These are phyloP conservation scores for Limenitis camilla DNA, from an alignment of 2,888 invertebrate genomes.

Conservation along the genomic window DNA sequence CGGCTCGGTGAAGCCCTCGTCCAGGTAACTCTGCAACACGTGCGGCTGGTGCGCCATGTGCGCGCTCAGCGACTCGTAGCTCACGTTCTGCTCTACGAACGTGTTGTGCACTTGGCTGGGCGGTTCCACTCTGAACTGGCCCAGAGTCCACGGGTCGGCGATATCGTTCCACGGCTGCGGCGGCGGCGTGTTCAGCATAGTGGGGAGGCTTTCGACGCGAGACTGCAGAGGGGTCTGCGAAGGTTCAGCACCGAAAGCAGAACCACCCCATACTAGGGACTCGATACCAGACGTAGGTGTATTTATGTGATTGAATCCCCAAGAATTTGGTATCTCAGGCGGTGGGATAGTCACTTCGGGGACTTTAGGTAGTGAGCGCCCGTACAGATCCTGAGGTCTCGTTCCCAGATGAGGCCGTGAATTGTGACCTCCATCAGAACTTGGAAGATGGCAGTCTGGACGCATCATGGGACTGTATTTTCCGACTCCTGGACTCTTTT, in stretches of 20 bases:
- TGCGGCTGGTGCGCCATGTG: slow-evolving; percentile 46
- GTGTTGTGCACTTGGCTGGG: slow-evolving; percentile 54
- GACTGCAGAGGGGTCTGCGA: slow-evolving; percentile 24
- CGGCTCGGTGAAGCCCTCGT: slow-evolving; percentile 54
- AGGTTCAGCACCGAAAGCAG: slow-evolving; percentile 37
- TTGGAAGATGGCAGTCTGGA: slow-evolving; percentile 56
- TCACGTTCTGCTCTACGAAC: slow-evolving; percentile 58
- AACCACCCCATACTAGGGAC: slow-evolving; percentile 53
- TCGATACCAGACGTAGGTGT: slow-evolving; percentile 44
- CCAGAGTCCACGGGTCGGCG: slow-evolving; percentile 58
- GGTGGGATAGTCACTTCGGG: slow-evolving; percentile 43
- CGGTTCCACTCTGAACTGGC: slow-evolving; percentile 61
- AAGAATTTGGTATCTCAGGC: slow-evolving; percentile 45
- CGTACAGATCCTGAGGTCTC: slow-evolving; percentile 47
- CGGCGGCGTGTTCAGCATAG: slow-evolving; percentile 51
- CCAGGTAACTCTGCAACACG: slow-evolving; percentile 48
- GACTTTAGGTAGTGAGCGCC: slow-evolving; percentile 42
- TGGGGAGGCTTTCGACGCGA: slow-evolving; percentile 41
- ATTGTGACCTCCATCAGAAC: slow-evolving; percentile 50
- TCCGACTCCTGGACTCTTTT: slow-evolving; percentile 60
- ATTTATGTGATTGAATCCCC: slow-evolving; percentile 51
- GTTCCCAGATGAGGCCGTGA: slow-evolving; percentile 35
- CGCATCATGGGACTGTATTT: slow-evolving; percentile 64
- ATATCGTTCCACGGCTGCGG: slow-evolving; percentile 44
- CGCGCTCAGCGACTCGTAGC: slow-evolving; percentile 52